These are phyloP conservation scores for Vanessa atalanta DNA, from an alignment of 1,140 invertebrate species.

Conservation along the genomic window DNA sequence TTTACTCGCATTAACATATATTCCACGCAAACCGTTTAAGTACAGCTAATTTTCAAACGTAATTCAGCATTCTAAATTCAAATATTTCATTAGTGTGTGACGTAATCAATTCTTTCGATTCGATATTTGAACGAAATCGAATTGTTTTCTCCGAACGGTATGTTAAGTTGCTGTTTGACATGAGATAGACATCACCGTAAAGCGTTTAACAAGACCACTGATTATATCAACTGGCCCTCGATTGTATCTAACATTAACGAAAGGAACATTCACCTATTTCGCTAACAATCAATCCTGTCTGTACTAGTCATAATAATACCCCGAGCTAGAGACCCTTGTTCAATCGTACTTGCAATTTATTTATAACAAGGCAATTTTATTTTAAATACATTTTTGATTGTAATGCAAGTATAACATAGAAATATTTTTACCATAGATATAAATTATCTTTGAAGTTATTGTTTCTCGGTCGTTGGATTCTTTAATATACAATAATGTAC, in stretches of 20 bases:
- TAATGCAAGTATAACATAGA: no score
- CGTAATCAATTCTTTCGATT: no score
- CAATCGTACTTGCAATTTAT: background rate
- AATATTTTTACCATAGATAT: no score
- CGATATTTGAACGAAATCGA: no score
- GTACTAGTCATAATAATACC: conserved; percentile 14
- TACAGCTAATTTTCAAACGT: no score
- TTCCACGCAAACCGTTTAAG: no score
- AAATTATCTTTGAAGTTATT: no score
- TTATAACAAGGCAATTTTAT: background rate
- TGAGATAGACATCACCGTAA: conserved; percentile 17
- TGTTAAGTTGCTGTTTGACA: conserved; percentile 20
- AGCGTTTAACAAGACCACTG: conserved; percentile 16
- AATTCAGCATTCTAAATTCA: no score
- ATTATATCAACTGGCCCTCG: conserved; percentile 24
- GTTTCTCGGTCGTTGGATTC: no score
- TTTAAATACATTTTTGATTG: background rate
- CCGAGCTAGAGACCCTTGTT: background rate
- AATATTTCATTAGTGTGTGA: no score
- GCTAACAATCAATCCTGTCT: conserved; percentile 17
- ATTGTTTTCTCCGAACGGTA: no score
- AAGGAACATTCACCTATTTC: conserved; percentile 29
- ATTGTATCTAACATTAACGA: conserved; percentile 25
- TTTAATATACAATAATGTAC: no score
- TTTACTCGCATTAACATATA: background rate